Percentiles rank a stretch among this genome's conserved stretches.
phyloP scores from a whole-genome alignment of 2,797 vertebrate species.

The Gila robusta region DNA sequence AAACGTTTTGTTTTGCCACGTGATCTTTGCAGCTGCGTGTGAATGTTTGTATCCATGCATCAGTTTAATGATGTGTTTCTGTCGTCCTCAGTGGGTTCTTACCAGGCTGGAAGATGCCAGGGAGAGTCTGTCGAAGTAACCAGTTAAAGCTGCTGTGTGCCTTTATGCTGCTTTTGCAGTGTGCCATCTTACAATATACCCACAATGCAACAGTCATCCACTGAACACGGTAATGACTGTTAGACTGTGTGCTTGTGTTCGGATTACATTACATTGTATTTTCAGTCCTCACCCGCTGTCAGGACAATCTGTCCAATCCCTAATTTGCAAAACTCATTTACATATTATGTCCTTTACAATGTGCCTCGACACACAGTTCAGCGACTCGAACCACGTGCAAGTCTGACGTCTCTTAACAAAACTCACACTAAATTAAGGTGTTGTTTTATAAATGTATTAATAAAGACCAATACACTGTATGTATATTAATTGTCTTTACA shows the following conservation, averaged over 20 bases:
- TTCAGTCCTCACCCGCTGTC: neutral
- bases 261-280: constrained; percentile 21
- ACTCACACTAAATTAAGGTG: neutral
- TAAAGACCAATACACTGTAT: constrained; percentile 46
- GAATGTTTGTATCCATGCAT: neutral
- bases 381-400: neutral
- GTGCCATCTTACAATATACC: constrained; percentile 62
- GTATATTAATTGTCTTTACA: constrained; percentile 25
- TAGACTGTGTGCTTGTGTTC: constrained; percentile 30
- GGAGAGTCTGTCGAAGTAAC: constrained; percentile 84
- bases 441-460: constrained; percentile 37
- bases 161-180: constrained; percentile 76
- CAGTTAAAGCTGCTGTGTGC: constrained; percentile 58
- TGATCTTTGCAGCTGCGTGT: neutral
- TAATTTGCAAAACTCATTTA: constrained; percentile 47
- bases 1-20: neutral
- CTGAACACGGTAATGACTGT: constrained; percentile 53
- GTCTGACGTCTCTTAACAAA: neutral
- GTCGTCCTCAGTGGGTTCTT: constrained; percentile 89
- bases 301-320: neutral
- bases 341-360: neutral
- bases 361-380: neutral
- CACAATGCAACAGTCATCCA: constrained; percentile 52
- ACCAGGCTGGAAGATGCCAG: constrained; percentile 91
- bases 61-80: constrained; percentile 38